phyloP scores from a whole-genome alignment of 2,113 vertebrate genomes.

The Pteronura brasiliensis region DNA sequence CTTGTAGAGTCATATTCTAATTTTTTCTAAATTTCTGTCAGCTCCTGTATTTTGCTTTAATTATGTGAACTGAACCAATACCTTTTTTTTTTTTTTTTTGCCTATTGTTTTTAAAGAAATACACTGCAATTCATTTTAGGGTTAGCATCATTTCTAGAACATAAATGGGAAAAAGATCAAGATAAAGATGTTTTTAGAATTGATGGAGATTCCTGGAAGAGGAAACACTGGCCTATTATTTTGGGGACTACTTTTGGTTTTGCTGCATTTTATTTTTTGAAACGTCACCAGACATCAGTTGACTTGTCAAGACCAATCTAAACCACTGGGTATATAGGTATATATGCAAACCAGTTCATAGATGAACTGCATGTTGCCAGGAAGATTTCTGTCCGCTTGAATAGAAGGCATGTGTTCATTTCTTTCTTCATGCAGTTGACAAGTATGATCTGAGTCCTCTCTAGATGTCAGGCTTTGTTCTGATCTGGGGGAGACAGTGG shows the following conservation, averaged over 20 bases:
- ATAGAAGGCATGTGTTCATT: not conserved
- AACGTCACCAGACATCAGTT: not conserved
- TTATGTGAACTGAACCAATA: not conserved
- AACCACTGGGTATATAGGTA: not conserved
- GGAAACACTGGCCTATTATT: not conserved
- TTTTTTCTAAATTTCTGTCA: conserved; percentile 4
- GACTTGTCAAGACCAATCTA: not conserved
- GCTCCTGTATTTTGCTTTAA: not conserved
- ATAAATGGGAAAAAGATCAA: not conserved
- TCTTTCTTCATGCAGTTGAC: not conserved
- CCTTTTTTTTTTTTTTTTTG: not conserved
- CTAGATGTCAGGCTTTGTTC: not conserved
- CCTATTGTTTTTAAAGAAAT: not conserved
- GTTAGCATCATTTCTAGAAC: not conserved
- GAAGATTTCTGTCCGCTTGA: not conserved
- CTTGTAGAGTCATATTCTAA: not conserved
- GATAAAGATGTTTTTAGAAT: not conserved
- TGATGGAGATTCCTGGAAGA: not conserved
- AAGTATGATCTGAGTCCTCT: not conserved
- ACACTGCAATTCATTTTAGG: not conserved
- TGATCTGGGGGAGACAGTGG: not conserved
- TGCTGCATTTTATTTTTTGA: not conserved
- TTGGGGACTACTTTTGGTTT: not conserved
- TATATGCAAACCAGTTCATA: not conserved
- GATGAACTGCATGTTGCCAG: not conserved